phyloP scores from a whole-genome alignment of 2,113 vertebrate genomes.

The Nematolebias whitei region DNA sequence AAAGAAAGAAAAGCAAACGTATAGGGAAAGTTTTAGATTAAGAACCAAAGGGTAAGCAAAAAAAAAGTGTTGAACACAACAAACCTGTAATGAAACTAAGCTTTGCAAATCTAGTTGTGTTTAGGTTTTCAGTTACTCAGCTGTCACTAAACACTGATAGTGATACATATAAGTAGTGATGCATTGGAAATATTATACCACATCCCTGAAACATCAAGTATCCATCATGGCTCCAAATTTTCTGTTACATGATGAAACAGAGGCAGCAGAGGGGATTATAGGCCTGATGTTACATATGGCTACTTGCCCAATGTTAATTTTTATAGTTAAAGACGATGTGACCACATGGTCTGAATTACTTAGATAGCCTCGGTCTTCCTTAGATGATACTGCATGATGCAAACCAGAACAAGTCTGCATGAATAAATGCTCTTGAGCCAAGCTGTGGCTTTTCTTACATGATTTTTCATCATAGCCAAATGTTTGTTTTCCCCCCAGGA shows the following conservation, averaged over 20 bases:
- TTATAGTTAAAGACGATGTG: constrained; percentile 60
- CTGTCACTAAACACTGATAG: not conserved
- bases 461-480: constrained; percentile 67
- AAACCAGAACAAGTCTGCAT: constrained; percentile 58
- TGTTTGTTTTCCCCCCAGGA: constrained; percentile 59
- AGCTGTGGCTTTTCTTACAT: constrained; percentile 56
- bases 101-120: not conserved
- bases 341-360: constrained; percentile 44
- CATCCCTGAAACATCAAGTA: constrained; percentile 35
- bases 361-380: constrained; percentile 50
- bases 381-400: constrained; percentile 68
- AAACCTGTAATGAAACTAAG: not conserved
- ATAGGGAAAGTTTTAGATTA: constrained; percentile 1
- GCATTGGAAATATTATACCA: constrained; percentile 18
- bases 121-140: too few relatives aligned
- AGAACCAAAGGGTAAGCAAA: not conserved
- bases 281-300: constrained; percentile 60
- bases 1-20: not conserved
- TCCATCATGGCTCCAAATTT: constrained; percentile 13
- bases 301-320: constrained; percentile 61
- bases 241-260: constrained; percentile 27
- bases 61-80: not conserved
- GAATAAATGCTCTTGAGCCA: constrained; percentile 67
- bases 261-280: constrained; percentile 50
- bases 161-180: too few relatives aligned